Base-by-base conservation (phyloP, 2,113 vertebrate species). In the Paralichthys olivaceus region DNA sequence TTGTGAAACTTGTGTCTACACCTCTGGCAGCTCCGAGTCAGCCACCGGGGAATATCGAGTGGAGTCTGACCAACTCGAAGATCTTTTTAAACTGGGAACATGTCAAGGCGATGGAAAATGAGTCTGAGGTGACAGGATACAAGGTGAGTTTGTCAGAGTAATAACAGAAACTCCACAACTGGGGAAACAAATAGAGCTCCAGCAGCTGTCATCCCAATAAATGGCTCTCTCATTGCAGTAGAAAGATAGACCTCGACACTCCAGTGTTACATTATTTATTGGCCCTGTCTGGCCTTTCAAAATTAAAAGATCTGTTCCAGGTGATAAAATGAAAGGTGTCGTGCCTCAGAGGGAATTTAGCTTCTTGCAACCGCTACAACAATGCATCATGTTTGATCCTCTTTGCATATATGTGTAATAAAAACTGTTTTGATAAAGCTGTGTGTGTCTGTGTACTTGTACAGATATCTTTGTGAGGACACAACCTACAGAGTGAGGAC, bases 21-120 rank as follows among this genome's bases (percentile, higher is more conserved):
- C 72, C 78, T 91, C 70, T 90, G 89, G 53, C 91, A 98, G 96
- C 96, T 66, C 96, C 96, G 17, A 96, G 95, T 74, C 96, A 96
- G 83, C 94, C 95, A 17, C 96, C 95, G 0, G 94, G 92, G 3
- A 97, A 96, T 75, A 96, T 97, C 0, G 93, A 95, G 84, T 98
- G 96, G 96, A 96, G 93, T 81, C 75, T 97, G 90, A 95, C 94
- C 79, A 94, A 97, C 84, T 97, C 96, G 19, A 96, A 96, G 90
- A 93, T 97, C 72, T 95, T 94, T 90, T 89, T 97, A 85, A 97
- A 96, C 77, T 98, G 96, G 96, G 96, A 98, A 60, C 95, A 95
- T 0, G 95, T 98, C 37, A 96, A 95, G 92, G 96, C 95, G 4
- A 95, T 95, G 96, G 95, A 96, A 87, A 98, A 97, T 43, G 96